Conservation (phyloP, 2,888 invertebrate species). For the Pristionchus arcanus region DNA sequence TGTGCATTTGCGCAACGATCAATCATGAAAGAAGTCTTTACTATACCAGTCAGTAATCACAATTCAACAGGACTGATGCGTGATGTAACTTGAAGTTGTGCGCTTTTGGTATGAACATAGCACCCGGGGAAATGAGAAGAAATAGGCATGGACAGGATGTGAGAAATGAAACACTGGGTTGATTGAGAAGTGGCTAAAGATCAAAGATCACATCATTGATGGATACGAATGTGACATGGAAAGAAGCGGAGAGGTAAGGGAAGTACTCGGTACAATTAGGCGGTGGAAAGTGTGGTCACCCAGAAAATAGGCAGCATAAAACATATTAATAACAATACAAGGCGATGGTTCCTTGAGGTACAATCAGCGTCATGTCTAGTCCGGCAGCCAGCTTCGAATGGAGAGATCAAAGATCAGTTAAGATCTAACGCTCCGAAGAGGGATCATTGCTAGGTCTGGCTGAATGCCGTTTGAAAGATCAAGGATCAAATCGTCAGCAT, state of each 20-base stretch:
- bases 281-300: background rate
- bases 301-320: background rate
- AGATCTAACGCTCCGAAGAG: background rate
- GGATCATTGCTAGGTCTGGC: background rate
- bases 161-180: constrained; percentile 13
- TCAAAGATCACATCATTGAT: background rate
- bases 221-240: background rate
- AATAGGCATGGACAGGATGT: background rate
- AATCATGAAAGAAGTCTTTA: background rate
- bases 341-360: background rate
- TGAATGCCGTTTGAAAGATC: background rate
- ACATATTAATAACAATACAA: background rate
- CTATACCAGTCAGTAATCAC: constrained; percentile 23
- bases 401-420: background rate
- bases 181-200: background rate
- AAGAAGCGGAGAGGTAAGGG: background rate
- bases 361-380: background rate
- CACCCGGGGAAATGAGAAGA: background rate
- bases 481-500: background rate
- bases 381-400: background rate
- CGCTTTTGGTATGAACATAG: constrained; percentile 7
- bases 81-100: constrained; percentile 3
- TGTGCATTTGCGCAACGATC: too few species aligned
- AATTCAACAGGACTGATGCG: constrained; percentile 33
- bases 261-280: background rate